Evolutionary conservation across 2,888 invertebrate species (phyloP), one percentile per base, ranked within the genome.

Genomic region (Dicyrtomina minuta): DNA sequence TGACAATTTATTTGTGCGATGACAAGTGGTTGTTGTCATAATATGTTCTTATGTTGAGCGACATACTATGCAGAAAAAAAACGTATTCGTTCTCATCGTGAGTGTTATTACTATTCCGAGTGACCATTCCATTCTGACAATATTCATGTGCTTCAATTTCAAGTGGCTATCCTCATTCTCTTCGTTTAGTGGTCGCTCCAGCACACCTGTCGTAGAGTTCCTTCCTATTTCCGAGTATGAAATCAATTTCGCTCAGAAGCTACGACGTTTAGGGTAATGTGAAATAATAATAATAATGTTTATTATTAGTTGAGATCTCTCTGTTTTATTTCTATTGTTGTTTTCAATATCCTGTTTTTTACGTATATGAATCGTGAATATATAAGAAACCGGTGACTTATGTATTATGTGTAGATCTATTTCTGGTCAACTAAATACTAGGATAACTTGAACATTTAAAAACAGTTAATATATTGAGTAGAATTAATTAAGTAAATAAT

Each of bases 161-260:
- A n/a, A 53, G 51, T 68, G 68, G 49, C 41, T 60, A 12, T 33
- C n/a, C n/a, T n/a, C n/a, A n/a, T n/a, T n/a, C 56, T 20, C 5
- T 5, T 20, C 27, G 24, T 27, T 66, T 26, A 27, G 20, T 33
- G 56, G 62, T 41, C 64, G 70, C n/a, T 65, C 65, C 8, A 76
- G 70, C 20, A 76, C 76, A 22, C 76, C 76, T 49, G 76, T 76
- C 46, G 70, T 73, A 27, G 65, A 74, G 46, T 76, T 76, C 65
- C 71, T 73, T 72, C 71, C 72, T 58, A 72, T 75, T 68, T 70
- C 72, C 68, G 74, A 74, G 49, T 66, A 68, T 13, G 74, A 75
- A 64, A 67, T 62, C 51, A 71, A 74, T 27, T 75, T 75, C 66
- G 72, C 73, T 26, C 70, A 72, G 58, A 75, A 75, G 53, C 58